Conservation (phyloP, 1,140 invertebrate genomes). For the Drosophila sucinea region DNA sequence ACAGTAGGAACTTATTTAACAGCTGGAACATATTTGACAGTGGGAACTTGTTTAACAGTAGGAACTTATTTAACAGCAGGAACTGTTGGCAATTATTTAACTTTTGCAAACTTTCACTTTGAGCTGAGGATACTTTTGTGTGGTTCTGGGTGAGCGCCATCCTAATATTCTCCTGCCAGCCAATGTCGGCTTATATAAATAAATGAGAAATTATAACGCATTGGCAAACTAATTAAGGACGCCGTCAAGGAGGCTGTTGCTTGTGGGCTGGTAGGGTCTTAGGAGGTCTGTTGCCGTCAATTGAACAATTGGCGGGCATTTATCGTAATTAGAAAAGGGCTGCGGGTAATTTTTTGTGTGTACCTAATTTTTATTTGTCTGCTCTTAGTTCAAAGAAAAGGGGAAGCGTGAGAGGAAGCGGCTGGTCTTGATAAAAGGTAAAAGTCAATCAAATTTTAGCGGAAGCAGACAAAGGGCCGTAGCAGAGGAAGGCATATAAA, state of each 20-base stretch:
- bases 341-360: constrained; percentile 18
- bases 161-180: neutral
- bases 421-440: constrained; percentile 5
- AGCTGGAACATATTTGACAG: no score
- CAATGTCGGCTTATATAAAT: constrained; percentile 52
- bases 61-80: no score
- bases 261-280: neutral
- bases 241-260: constrained; percentile 7
- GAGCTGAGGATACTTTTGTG: constrained; percentile 26
- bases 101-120: constrained; percentile 46
- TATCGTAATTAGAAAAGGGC: constrained; percentile 52
- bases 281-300: constrained; percentile 18
- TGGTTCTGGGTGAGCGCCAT: neutral
- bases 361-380: constrained; percentile 25
- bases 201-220: constrained; percentile 52
- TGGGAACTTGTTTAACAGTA: no score
- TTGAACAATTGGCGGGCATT: constrained; percentile 56
- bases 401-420: neutral
- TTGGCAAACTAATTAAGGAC: constrained; percentile 58
- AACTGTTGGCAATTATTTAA: constrained; percentile 56
- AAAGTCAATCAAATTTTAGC: constrained; percentile 33
- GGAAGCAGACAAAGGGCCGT: neutral
- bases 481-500: constrained; percentile 47
- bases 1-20: no score
- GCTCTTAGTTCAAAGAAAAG: constrained; percentile 4